Base-by-base conservation (phyloP, 1,140 invertebrate genomes). In the Diachasmimorpha longicaudata region DNA sequence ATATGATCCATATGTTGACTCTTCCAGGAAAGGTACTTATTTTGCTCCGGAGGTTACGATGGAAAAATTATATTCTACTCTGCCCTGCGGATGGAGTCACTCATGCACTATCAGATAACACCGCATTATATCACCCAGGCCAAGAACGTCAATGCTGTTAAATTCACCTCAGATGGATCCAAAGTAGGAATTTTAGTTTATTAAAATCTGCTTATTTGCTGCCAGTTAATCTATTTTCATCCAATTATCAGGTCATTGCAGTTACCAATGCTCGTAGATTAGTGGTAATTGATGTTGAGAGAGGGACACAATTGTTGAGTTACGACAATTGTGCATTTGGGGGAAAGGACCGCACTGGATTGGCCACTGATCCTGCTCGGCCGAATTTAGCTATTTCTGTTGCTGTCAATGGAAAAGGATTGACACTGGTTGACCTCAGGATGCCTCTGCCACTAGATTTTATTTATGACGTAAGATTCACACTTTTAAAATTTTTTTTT, bases 11-110 rank as follows among this genome's bases (percentile, higher is more conserved):
- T 31, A 6, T 31, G 2, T 31, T 52, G 31, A 25, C 68, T 23
- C 3, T 80, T 84, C 13, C 76, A 90, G 89, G 90, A 90, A 77
- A 83, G 90, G 70, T 90, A 90, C 79, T 77, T 90, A 52, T 91
- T 91, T 78, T 90, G 89, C 79, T 91, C 90, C 16, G 90, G 90
- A 37, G 90, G 86, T 42, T 89, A 88, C 76, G 90, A 91, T 87
- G 90, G 90, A 8, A 90, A 90, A 78, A 86, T 91, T 16, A 90
- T 89, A 78, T 79, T 90, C n/a, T 90, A 90, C 73, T 89, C 89
- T 37, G 89, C 89, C 9, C 77, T 89, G 36, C 82, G 85, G 14
- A 84, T 85, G 79, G 89, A 90, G 77, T 79, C 89, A 36, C 81
- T 89, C 10, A 87, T 87, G 85, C 87, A 84, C 67, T 90, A 90